Base-by-base conservation (phyloP, 2,113 vertebrate species). In the Mixornis gularis region DNA sequence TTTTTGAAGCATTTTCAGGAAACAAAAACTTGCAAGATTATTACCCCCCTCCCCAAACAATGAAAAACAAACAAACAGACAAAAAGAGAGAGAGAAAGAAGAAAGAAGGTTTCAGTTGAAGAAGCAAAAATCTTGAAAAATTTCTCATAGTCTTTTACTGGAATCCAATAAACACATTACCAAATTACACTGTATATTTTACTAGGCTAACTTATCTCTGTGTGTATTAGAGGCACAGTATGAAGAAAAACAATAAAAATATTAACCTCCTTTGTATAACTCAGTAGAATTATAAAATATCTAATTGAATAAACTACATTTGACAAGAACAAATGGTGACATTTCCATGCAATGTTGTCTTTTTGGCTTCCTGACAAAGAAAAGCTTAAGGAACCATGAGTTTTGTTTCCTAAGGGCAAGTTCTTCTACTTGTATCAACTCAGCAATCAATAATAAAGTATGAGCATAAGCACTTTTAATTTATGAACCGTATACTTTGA, bases 121-220 rank as follows among this genome's bases (percentile, higher is more conserved):
- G 64, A 83, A 92, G 62, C 27, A 90, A 91, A 91, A 91, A 63
- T 58, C 62, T 69, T 65, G 32, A 53, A 44, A 87, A 89, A 81
- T 92, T 79, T 70, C 46, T 89, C 38, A n/a, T 40, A 85, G 30
- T 48, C 70, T 82, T 55, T 73, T 53, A 70, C 40, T 73, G 70
- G 53, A 87, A 91, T 95, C 84, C 92, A 95, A 91, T 92, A 94
- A 96, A 82, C 68, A 89, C 92, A 89, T 92, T 89, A 89, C 63
- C 71, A 85, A 87, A 93, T 89, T 85, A 89, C 78, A 56, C 34
- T 77, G 92, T 89, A 29, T 91, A 89, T 96, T 95, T 96, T 91
- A 85, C 71, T 87, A 77, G 71, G 55, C 85, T 73, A 80, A 89
- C 63, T 79, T 91, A 87, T 89, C 74, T 93, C 80, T 80, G 51